Evolutionary conservation across 2,888 invertebrate genomes (phyloP).

Genomic region (Drosophila putrida): DNA sequence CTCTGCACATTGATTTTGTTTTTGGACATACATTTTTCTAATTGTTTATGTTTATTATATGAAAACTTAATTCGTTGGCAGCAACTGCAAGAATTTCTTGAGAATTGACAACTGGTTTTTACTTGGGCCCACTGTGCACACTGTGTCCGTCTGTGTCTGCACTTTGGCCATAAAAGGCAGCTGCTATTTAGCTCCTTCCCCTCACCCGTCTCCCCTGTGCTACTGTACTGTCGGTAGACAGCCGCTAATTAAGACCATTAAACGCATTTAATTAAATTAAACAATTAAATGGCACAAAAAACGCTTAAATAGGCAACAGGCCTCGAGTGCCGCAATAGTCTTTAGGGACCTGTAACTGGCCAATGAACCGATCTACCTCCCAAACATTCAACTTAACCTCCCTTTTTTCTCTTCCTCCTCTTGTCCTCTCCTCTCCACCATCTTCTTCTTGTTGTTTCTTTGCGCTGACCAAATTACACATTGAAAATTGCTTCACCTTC

Average conservation of each 20-base stretch:
- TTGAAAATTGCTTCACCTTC: slow-evolving; percentile 63
- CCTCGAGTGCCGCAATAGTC: slow-evolving; percentile 52
- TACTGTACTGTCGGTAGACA: slow-evolving; percentile 28
- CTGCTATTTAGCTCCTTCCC: slow-evolving; percentile 20
- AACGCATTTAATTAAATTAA: slow-evolving; percentile 78
- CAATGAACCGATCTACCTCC: slow-evolving; percentile 43
- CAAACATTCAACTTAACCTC: neutral
- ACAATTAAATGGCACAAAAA: slow-evolving; percentile 69
- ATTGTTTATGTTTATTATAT: slow-evolving; percentile 36
- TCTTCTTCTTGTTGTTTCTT: neutral
- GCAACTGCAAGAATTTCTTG: slow-evolving; percentile 36
- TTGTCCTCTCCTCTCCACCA: neutral
- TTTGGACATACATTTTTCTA: slow-evolving; percentile 32
- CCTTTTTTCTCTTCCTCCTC: neutral
- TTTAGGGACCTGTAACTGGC: slow-evolving; percentile 53
- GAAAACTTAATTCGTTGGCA: slow-evolving; percentile 24
- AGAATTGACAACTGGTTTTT: slow-evolving; percentile 44
- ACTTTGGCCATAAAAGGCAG: slow-evolving; percentile 50
- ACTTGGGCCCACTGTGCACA: slow-evolving; percentile 30
- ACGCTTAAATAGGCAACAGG: slow-evolving; percentile 63
- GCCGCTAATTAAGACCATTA: slow-evolving; percentile 75
- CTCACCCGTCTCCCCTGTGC: neutral
- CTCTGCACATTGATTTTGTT: slow-evolving; percentile 33
- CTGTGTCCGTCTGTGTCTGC: neutral
- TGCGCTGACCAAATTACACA: slow-evolving; percentile 55